A percentile compares a stretch with the other conserved stretches of the same genome.
These are phyloP conservation scores for Gnathonemus longibarbis DNA, from an alignment of 2,113 vertebrate genomes.

Conservation along the genomic window DNA sequence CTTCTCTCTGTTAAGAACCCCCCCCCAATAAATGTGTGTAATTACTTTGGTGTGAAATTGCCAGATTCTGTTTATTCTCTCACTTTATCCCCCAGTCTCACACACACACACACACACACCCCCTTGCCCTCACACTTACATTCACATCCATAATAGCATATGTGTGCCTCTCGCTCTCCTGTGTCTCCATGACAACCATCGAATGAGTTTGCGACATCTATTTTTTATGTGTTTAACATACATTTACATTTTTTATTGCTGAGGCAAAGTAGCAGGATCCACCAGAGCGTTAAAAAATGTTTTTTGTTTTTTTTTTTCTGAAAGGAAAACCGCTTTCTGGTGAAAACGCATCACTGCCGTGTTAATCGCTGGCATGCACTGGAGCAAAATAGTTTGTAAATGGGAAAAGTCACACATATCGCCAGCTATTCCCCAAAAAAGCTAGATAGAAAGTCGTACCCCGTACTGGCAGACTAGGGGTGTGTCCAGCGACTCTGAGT, in stretches of 20 bases:
- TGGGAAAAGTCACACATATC: neutral
- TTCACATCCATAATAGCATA: slow-evolving; percentile 12
- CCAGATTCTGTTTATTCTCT: slow-evolving; percentile 43
- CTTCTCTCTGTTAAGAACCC: slow-evolving; percentile 31
- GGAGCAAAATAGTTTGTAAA: neutral
- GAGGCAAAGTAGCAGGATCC: neutral
- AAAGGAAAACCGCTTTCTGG: neutral
- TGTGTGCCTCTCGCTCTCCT: neutral
- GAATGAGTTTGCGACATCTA: neutral
- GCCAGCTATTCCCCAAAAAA: neutral
- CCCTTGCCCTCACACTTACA: slow-evolving; percentile 21
- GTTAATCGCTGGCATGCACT: neutral
- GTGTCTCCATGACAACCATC: slow-evolving; percentile 10
- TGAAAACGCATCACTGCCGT: neutral
- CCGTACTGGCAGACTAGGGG: neutral
- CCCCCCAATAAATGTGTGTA: slow-evolving; percentile 44
- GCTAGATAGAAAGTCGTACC: neutral
- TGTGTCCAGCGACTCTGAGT: neutral
- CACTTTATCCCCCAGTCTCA: slow-evolving; percentile 25
- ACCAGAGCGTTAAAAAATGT: neutral
- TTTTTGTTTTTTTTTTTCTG: neutral
- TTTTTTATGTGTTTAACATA: slow-evolving; percentile 17
- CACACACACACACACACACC: slow-evolving; percentile 17
- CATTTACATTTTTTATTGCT: slow-evolving; percentile 15
- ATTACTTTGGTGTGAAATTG: slow-evolving; percentile 51